Conservation (phyloP, 2,113 vertebrate species). For the Motacilla alba region DNA sequence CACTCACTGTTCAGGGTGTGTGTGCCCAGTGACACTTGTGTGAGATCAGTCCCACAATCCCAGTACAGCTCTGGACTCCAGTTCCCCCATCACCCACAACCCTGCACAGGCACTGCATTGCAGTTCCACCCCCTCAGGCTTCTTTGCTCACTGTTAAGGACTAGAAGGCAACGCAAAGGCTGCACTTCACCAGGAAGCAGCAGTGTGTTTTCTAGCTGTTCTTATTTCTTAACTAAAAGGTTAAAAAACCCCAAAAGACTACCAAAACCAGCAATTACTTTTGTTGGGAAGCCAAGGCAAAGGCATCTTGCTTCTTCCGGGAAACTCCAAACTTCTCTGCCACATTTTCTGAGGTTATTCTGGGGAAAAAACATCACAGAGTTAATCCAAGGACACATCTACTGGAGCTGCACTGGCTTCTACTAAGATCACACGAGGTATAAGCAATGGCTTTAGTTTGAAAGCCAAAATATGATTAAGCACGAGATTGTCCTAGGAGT, state of each 20-base stretch:
- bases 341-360: slow-evolving; percentile 93
- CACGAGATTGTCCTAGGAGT: too few species aligned
- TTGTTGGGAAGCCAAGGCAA: slow-evolving; percentile 86
- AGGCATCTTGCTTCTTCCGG: slow-evolving; percentile 87
- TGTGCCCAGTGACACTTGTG: accelerated
- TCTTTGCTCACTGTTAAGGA: background rate
- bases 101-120: background rate
- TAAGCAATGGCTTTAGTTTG: background rate
- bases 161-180: background rate
- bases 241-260: background rate
- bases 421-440: background rate
- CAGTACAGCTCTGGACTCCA: background rate
- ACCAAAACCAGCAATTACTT: slow-evolving; percentile 73
- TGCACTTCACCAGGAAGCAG: background rate
- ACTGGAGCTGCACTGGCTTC: background rate
- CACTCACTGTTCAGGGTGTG: background rate
- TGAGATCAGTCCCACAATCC: background rate
- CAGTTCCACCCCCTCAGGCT: accelerated
- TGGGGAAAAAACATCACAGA: slow-evolving; percentile 38
- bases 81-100: background rate
- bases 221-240: background rate
- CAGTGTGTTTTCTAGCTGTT: background rate
- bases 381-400: background rate
- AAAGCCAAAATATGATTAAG: background rate
- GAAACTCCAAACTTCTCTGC: slow-evolving; percentile 86